A percentile compares a stretch with the other conserved stretches of the same genome.
phyloP scores from a whole-genome alignment of 2,113 vertebrate genomes.

The Sphaerodactylus townsendi region DNA sequence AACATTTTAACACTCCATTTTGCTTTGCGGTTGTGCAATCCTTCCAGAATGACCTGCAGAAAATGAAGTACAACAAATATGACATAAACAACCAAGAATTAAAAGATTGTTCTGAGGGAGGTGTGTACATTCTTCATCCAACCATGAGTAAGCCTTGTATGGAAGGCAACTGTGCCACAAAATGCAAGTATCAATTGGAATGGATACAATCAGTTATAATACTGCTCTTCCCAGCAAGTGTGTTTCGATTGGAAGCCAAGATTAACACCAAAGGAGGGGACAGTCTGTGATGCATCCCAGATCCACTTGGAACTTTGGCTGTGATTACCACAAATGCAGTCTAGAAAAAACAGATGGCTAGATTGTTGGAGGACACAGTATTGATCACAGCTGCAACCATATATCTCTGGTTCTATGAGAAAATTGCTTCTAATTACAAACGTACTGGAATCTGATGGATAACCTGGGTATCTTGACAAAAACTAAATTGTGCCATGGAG shows the following conservation, averaged over 20 bases:
- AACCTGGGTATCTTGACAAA: background rate
- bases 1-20: slow-evolving; percentile 74
- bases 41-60: slow-evolving; percentile 85
- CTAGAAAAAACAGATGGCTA: background rate
- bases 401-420: background rate
- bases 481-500: background rate
- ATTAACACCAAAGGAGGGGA: background rate
- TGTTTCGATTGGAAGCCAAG: background rate
- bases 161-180: background rate
- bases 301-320: background rate
- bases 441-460: background rate
- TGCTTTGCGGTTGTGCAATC: slow-evolving; percentile 83
- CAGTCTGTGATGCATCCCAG: too few species aligned
- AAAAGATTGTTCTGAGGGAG: background rate
- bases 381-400: background rate
- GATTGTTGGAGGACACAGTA: background rate
- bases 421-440: background rate
- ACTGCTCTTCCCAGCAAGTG: background rate
- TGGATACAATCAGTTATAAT: background rate
- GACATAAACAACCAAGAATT: background rate
- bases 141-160: background rate
- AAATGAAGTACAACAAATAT: slow-evolving; percentile 28
- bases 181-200: background rate
- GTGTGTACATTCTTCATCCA: background rate
- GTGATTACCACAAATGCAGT: background rate